Evolutionary conservation across 2,888 invertebrate genomes (phyloP), one percentile per base, ranked within the genome.

Genomic region (Aphodius granarius): DNA sequence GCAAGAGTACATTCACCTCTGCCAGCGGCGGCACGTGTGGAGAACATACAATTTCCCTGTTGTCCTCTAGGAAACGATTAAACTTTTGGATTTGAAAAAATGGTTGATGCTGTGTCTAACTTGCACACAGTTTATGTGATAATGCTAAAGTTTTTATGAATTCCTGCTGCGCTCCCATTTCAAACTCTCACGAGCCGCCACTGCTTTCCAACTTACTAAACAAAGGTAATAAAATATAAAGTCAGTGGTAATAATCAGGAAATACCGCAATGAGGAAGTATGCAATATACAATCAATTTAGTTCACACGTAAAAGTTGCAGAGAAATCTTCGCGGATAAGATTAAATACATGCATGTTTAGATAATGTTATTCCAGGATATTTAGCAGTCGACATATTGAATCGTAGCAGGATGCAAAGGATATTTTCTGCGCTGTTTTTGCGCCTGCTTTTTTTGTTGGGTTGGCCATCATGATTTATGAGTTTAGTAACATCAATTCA

Each of bases 401-500:
- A n/a, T n/a, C n/a, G n/a, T n/a, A 43, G 43, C 2, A 43, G 43
- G 43, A 43, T 13, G 43, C 43, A 6, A 1, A 43, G 43, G 43
- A 43, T 13, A 9, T 43, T 43, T 43, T 13, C 43, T 43, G 43
- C 43, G 43, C 43, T 13, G 43, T 43, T 43, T 43, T 43, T 43
- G 43, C 43, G 43, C 43, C 43, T 43, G 21, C 65, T 65, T 68
- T 20, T 66, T 22, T 5, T n/a, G 21, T n/a, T n/a, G 21, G 68
- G 68, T 68, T 68, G 68, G 68, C 68, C 68, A 68, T 68, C 68
- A 22, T 68, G 68, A 68, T 68, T 68, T 68, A 68, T 20, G 68
- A 68, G 68, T 68, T 68, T 68, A 68, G 68, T 68, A 68, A 68
- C 68, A 68, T 68, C 68, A 68, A 68, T 68, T 68, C 22, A 68